Evolutionary conservation across 2,113 vertebrate genomes (phyloP).

Genomic region (Physeter macrocephalus): DNA sequence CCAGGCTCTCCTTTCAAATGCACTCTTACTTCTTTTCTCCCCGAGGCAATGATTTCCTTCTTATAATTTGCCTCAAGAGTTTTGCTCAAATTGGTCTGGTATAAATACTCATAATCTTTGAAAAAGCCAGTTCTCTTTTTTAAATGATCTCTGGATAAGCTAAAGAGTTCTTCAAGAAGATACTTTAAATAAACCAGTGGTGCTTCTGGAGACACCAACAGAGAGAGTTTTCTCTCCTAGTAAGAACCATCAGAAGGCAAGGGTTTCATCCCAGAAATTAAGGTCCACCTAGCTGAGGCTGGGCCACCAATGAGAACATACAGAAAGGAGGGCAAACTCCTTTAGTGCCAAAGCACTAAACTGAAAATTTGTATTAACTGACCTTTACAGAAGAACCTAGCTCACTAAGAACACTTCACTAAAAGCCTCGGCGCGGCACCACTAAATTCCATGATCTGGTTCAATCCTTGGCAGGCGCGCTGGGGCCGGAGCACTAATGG

Average conservation of each 20-base stretch:
- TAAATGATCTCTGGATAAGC: not conserved
- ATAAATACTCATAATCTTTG: not conserved
- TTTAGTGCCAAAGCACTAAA: no score
- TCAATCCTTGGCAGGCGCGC: accelerated
- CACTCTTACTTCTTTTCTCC: not conserved
- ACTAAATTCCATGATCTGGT: not conserved
- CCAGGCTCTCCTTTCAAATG: not conserved
- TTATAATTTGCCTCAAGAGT: not conserved
- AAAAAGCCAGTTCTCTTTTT: not conserved
- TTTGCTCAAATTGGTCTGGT: not conserved
- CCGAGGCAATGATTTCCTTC: not conserved
- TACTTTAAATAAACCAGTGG: not conserved
- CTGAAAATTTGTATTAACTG: not conserved
- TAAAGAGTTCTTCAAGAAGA: not conserved
- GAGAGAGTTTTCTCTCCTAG: not conserved
- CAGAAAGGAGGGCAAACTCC: not conserved
- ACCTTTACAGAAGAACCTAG: not conserved
- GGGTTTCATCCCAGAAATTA: not conserved
- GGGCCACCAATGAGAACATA: not conserved
- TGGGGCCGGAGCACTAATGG: not conserved
- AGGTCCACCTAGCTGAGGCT: no score
- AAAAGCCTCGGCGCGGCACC: not conserved
- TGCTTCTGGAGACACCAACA: no score
- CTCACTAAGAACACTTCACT: not conserved
- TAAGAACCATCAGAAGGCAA: not conserved